phyloP scores from a whole-genome alignment of 2,113 vertebrate genomes.

The Cheilinus undulatus region DNA sequence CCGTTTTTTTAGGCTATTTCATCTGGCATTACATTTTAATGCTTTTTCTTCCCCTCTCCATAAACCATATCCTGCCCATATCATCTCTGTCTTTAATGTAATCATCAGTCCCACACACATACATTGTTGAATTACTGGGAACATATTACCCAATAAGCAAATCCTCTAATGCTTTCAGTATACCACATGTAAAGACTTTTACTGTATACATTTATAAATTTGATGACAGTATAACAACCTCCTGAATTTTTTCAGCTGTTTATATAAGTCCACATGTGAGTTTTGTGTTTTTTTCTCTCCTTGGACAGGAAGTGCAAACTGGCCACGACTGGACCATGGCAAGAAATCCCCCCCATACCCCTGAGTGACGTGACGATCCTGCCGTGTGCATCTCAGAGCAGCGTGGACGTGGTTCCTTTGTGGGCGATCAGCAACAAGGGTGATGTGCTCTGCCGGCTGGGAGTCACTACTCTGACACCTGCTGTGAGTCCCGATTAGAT shows the following conservation, averaged over 20 bases:
- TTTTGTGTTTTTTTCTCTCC: constrained; percentile 2
- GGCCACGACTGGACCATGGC: constrained; percentile 94
- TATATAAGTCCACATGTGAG: background rate
- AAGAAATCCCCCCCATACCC: constrained; percentile 91
- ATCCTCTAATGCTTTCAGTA: too few species aligned
- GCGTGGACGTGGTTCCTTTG: constrained; percentile 84
- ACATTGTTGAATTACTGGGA: too few species aligned
- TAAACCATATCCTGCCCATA: too few species aligned
- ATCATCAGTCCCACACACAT: too few species aligned
- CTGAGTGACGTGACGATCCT: constrained; percentile 93
- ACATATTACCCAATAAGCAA: too few species aligned
- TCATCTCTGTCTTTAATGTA: too few species aligned
- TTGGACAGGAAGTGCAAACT: constrained; percentile 92
- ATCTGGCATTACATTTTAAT: too few species aligned
- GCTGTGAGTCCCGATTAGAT: constrained; percentile 84
- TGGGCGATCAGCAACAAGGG: constrained; percentile 98
- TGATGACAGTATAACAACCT: too few species aligned
- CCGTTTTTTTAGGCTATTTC: too few species aligned
- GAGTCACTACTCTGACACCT: constrained; percentile 88
- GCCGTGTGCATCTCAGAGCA: constrained; percentile 78
- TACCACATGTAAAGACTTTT: too few species aligned
- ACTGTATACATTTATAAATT: too few species aligned
- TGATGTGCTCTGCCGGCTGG: constrained; percentile 94
- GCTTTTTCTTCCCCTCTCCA: too few species aligned
- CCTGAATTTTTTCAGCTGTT: background rate